Evolutionary conservation across 1,140 invertebrate species (phyloP).

Genomic region (Pantala flavescens): DNA sequence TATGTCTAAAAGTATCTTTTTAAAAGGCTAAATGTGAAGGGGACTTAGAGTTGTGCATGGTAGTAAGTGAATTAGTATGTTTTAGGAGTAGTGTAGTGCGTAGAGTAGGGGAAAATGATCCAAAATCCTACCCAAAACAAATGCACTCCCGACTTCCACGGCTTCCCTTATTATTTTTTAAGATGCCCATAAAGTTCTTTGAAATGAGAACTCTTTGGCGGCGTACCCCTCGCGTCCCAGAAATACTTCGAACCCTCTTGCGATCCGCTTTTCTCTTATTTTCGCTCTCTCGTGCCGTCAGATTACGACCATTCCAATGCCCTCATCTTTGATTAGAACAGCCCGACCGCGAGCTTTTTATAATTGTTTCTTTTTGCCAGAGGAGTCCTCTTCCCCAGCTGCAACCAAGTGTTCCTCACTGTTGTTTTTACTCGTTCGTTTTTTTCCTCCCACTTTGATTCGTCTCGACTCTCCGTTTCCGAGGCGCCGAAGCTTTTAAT

Average conservation of each 20-base stretch:
- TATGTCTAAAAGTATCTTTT: too few species aligned
- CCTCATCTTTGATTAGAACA: too few species aligned
- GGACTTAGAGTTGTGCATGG: neutral
- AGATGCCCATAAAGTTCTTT: conserved; percentile 9
- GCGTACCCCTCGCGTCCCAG: neutral
- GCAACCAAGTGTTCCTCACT: too few species aligned
- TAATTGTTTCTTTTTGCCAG: too few species aligned
- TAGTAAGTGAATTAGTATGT: neutral
- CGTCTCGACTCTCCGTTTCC: too few species aligned
- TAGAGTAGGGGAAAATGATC: neutral
- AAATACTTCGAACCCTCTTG: neutral
- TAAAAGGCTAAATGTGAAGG: too few species aligned
- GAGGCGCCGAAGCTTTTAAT: too few species aligned
- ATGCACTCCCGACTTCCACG: neutral
- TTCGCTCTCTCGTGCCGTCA: neutral
- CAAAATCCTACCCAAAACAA: neutral
- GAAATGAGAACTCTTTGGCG: conserved; percentile 8
- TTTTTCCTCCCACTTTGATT: too few species aligned
- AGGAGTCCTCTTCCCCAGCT: too few species aligned
- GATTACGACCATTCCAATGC: too few species aligned
- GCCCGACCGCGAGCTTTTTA: too few species aligned
- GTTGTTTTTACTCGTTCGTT: too few species aligned
- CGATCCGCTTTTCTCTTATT: neutral
- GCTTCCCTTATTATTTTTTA: neutral
- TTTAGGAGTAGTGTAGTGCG: neutral